Evolutionary conservation across 2,888 invertebrate species (phyloP).

Genomic region (Lypha dubia): DNA sequence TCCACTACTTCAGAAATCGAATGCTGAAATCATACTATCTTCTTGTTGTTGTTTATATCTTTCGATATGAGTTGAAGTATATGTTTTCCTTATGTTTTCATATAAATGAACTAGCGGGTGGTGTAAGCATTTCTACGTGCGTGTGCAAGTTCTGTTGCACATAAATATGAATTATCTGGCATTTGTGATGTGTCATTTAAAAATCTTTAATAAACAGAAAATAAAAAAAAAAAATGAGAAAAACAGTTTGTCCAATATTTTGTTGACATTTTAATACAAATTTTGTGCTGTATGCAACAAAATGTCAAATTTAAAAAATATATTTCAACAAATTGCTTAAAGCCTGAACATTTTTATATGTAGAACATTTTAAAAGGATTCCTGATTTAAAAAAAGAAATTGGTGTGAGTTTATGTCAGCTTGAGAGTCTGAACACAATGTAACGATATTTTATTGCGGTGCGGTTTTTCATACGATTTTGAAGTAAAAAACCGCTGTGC

Average conservation of each 20-base stretch:
- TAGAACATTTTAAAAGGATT: slow-evolving; percentile 6
- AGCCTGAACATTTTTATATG: not conserved
- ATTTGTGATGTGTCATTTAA: slow-evolving; percentile 37
- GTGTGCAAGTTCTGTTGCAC: not conserved
- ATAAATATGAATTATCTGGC: slow-evolving; percentile 26
- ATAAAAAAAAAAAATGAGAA: slow-evolving; percentile 33
- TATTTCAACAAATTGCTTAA: slow-evolving; percentile 27
- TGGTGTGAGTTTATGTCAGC: too few species aligned
- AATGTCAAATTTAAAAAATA: slow-evolving; percentile 12
- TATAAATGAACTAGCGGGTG: slow-evolving; percentile 19
- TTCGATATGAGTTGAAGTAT: too few species aligned
- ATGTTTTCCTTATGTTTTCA: not conserved
- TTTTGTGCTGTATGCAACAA: slow-evolving; percentile 14
- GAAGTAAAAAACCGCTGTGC: too few species aligned
- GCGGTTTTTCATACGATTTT: too few species aligned
- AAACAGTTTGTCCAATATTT: slow-evolving; percentile 16
- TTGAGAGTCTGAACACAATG: too few species aligned
- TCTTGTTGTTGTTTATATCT: too few species aligned
- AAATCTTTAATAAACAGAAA: slow-evolving; percentile 38
- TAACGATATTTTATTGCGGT: too few species aligned
- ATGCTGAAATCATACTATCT: too few species aligned
- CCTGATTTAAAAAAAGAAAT: not conserved
- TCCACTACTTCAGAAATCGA: too few species aligned
- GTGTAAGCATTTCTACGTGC: not conserved
- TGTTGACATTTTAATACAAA: slow-evolving; percentile 37